phyloP scores from a whole-genome alignment of 1,140 invertebrate genomes.

The Calephelis nemesis region DNA sequence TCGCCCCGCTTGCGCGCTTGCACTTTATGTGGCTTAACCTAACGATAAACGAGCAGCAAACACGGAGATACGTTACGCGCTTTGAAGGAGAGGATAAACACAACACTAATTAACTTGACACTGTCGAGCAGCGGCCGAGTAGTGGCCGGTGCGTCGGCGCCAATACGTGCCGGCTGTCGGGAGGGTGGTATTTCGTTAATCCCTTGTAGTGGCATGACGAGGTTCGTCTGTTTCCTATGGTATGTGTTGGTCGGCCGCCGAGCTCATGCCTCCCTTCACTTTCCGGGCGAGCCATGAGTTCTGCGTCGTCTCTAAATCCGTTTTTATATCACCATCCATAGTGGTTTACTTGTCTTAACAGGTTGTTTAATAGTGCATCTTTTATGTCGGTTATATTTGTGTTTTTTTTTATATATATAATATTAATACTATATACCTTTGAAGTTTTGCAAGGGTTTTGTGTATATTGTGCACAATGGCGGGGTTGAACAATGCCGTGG shows the following conservation, averaged over 20 bases:
- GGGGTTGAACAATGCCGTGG: not conserved
- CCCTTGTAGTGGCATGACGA: conserved; percentile 68
- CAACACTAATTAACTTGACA: conserved; percentile 15
- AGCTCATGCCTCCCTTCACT: conserved; percentile 39
- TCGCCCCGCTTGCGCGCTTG: conserved; percentile 29
- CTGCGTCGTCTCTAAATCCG: conserved; percentile 30
- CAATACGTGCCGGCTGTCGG: conserved; percentile 31
- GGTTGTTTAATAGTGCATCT: conserved; percentile 61
- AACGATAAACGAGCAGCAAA: conserved; percentile 54
- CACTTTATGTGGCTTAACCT: conserved; percentile 32
- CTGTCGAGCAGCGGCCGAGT: conserved; percentile 11
- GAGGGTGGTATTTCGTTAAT: conserved; percentile 69
- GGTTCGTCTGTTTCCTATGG: conserved; percentile 44
- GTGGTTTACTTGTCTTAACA: conserved; percentile 52
- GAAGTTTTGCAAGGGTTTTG: conserved; percentile 41
- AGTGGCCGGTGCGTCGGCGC: conserved; percentile 17
- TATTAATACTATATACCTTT: conserved; percentile 41
- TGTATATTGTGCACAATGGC: conserved; percentile 29
- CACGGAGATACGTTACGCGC: conserved; percentile 25
- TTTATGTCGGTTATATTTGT: conserved; percentile 53
- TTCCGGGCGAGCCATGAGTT: conserved; percentile 35
- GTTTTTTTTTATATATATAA: conserved; percentile 46
- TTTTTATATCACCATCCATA: conserved; percentile 39
- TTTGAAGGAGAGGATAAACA: conserved; percentile 11
- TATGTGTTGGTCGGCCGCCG: conserved; percentile 41